Evolutionary conservation across 2,888 invertebrate species (phyloP).

Genomic region (Salpingus planirostris): DNA sequence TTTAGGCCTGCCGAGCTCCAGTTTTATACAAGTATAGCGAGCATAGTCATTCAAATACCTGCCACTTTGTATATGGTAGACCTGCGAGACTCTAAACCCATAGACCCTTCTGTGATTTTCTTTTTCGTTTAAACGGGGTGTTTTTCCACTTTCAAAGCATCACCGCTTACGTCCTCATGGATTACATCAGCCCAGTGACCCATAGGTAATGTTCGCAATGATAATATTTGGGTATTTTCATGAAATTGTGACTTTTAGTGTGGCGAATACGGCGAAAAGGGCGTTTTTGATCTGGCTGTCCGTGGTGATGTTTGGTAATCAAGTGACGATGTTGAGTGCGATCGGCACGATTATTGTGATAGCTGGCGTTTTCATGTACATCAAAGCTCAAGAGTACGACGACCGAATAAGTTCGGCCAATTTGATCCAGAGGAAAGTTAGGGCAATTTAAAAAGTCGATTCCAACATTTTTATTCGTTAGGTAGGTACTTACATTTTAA

Average conservation of each 20-base stretch:
- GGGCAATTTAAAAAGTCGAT: slow-evolving; percentile 39
- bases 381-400: slow-evolving; percentile 59
- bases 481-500: no score
- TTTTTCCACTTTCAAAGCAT: slow-evolving; percentile 76
- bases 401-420: slow-evolving; percentile 35
- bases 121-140: slow-evolving; percentile 60
- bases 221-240: no score
- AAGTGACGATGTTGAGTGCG: slow-evolving; percentile 62
- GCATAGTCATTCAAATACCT: slow-evolving; percentile 64
- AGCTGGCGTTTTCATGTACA: slow-evolving; percentile 63
- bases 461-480: no score
- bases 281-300: slow-evolving; percentile 72
- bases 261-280: slow-evolving; percentile 70
- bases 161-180: slow-evolving; percentile 70
- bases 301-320: slow-evolving; percentile 64
- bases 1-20: slow-evolving; percentile 67
- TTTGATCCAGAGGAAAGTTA: slow-evolving; percentile 37
- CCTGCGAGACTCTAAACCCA: slow-evolving; percentile 44
- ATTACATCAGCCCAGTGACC: slow-evolving; percentile 71
- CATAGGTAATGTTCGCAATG: slow-evolving; percentile 49
- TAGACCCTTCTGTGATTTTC: slow-evolving; percentile 44
- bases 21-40: slow-evolving; percentile 68
- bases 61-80: slow-evolving; percentile 59
- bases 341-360: slow-evolving; percentile 63
- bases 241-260: slow-evolving; percentile 51